These are phyloP conservation scores for Patiria miniata DNA, from an alignment of 35 echinoderm and acorn worm genomes.

Conservation along the genomic window DNA sequence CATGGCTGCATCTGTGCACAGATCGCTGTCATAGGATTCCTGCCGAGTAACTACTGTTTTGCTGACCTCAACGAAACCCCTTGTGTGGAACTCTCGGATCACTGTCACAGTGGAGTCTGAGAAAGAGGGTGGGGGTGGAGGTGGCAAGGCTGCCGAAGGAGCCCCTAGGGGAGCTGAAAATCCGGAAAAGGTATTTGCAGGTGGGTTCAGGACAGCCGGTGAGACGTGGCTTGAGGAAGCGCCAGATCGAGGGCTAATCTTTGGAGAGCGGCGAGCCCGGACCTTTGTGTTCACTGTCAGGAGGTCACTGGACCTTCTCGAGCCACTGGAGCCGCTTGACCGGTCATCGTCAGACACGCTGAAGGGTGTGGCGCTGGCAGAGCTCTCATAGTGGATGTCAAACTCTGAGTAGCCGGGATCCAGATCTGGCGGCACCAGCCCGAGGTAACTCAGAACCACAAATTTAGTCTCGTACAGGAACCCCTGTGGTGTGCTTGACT, in stretches of 20 bases:
- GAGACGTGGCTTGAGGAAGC: background rate
- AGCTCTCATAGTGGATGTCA: conserved; percentile 6
- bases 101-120: no score
- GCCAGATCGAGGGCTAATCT: background rate
- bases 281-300: background rate
- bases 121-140: no score
- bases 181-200: background rate
- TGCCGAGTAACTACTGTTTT: no score
- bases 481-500: conserved; percentile 67
- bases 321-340: background rate
- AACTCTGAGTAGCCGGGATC: conserved; percentile 49
- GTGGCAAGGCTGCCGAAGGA: no score
- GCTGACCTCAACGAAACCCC: no score
- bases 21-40: background rate
- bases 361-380: conserved; percentile 13
- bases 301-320: background rate
- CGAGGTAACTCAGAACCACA: conserved; percentile 80
- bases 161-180: no score
- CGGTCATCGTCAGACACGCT: conserved; percentile 10
- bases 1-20: background rate
- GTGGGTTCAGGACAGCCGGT: background rate
- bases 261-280: conserved; percentile 4
- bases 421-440: conserved; percentile 69
- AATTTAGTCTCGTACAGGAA: conserved; percentile 91
- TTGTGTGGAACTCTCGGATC: no score